Conservation (phyloP, 2,888 invertebrate genomes). For the Ichneumoninae sp. region DNA sequence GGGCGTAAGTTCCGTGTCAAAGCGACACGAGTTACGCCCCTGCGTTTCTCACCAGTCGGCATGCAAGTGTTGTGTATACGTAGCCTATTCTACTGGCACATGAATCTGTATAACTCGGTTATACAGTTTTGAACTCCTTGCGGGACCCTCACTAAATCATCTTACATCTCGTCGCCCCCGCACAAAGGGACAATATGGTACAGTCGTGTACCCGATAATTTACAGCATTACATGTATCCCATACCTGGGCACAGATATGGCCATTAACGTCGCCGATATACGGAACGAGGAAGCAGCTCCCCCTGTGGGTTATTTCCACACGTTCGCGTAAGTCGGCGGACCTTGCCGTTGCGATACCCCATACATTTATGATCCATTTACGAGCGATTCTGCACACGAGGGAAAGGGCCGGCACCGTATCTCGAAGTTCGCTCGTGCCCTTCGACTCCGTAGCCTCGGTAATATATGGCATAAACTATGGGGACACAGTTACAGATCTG, state of each 20-base stretch:
- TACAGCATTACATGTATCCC: conserved; percentile 5
- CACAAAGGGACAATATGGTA: conserved; percentile 4
- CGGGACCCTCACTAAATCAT: conserved; percentile 8
- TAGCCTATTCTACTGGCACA: background rate
- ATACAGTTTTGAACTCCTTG: conserved; percentile 17
- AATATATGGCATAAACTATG: conserved; percentile 3
- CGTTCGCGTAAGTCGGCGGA: background rate
- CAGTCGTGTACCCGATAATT: conserved; percentile 12
- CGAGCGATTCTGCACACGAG: background rate
- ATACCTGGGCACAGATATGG: background rate
- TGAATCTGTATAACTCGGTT: conserved; percentile 15
- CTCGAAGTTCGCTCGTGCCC: background rate
- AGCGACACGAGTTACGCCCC: too few relatives aligned
- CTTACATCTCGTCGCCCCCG: conserved; percentile 8
- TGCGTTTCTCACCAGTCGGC: too few relatives aligned
- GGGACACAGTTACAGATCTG: conserved; percentile 16
- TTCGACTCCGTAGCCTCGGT: conserved; percentile 1
- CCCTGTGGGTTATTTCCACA: background rate
- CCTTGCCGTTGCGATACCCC: background rate
- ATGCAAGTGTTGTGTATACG: background rate
- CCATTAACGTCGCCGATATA: conserved; percentile 12
- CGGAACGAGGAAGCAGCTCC: background rate
- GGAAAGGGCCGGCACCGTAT: background rate
- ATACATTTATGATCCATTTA: background rate
- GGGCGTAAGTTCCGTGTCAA: too few relatives aligned